Conservation (phyloP, 2,113 vertebrate species). For the Dermatemys mawii region DNA sequence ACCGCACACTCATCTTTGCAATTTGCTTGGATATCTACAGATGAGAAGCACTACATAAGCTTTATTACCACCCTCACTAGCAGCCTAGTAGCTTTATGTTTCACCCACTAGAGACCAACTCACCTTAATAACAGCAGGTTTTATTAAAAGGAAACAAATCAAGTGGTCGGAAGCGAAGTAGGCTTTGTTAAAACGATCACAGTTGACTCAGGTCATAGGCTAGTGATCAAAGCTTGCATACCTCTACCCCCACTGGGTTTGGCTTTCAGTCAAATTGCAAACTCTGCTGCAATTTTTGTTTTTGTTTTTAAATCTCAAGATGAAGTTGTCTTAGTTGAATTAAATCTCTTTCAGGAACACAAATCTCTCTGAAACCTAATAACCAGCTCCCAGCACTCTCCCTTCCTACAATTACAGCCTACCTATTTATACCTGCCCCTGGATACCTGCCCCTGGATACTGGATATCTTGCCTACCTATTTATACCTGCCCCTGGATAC, state of each 20-base stretch:
- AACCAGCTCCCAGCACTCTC: conserved; percentile 49
- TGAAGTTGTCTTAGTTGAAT: neutral
- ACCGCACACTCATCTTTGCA: too few relatives aligned
- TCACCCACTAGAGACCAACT: neutral
- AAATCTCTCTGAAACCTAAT: neutral
- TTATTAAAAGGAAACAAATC: neutral
- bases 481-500: too few relatives aligned
- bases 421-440: too few relatives aligned
- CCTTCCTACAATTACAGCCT: conserved; percentile 14
- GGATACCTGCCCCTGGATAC: too few relatives aligned
- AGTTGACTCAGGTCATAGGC: neutral
- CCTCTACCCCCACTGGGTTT: neutral
- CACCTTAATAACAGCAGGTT: neutral
- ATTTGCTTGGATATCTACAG: too few relatives aligned
- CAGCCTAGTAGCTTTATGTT: neutral
- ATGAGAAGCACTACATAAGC: too few relatives aligned
- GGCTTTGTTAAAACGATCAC: neutral
- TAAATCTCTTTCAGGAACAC: conserved; percentile 15
- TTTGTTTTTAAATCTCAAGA: neutral
- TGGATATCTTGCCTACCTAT: too few relatives aligned
- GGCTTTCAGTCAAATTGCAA: neutral
- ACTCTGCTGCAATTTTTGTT: neutral
- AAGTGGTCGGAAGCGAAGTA: neutral
- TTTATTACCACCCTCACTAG: too few relatives aligned
- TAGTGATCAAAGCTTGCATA: accelerated